Conservation (phyloP, 2,888 invertebrate species). For the Platycheirus rosarum region DNA sequence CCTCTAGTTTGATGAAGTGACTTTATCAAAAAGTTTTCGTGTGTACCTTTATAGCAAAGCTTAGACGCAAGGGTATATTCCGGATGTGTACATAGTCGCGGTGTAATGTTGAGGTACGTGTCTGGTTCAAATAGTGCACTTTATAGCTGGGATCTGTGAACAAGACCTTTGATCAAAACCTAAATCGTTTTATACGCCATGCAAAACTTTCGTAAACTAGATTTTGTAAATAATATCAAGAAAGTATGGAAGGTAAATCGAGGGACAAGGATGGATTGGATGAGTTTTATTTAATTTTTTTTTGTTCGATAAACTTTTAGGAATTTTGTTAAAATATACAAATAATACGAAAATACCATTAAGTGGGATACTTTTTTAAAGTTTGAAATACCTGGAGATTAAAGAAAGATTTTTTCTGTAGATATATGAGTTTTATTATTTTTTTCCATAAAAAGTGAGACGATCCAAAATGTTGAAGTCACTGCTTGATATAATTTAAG, state of each 20-base stretch:
- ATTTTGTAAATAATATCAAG: not conserved
- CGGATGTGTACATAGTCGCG: not conserved
- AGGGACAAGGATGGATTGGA: not conserved
- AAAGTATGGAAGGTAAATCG: not conserved
- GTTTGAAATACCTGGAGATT: too few relatives aligned
- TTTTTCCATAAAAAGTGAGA: too few relatives aligned
- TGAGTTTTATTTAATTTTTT: not conserved
- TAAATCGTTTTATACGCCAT: not conserved
- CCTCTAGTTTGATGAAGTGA: conserved; percentile 19
- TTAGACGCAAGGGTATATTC: conserved; percentile 8
- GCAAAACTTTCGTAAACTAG: conserved; percentile 13
- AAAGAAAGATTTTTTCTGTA: too few relatives aligned
- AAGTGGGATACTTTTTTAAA: too few relatives aligned
- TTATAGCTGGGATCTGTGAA: not conserved
- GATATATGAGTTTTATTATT: too few relatives aligned
- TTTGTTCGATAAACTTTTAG: too few relatives aligned
- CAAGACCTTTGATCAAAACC: conserved; percentile 8
- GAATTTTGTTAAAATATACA: too few relatives aligned
- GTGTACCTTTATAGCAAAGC: conserved; percentile 6
- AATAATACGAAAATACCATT: too few relatives aligned
- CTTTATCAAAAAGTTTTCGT: conserved; percentile 35
- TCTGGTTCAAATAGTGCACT: conserved; percentile 14
- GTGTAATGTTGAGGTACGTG: conserved; percentile 17
- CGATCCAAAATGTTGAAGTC: too few relatives aligned
- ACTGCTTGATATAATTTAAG: too few relatives aligned